Evolutionary conservation across 2,797 vertebrate species (phyloP), one percentile per base, ranked within the genome.

Genomic region (Phrynocephalus vlangalii): DNA sequence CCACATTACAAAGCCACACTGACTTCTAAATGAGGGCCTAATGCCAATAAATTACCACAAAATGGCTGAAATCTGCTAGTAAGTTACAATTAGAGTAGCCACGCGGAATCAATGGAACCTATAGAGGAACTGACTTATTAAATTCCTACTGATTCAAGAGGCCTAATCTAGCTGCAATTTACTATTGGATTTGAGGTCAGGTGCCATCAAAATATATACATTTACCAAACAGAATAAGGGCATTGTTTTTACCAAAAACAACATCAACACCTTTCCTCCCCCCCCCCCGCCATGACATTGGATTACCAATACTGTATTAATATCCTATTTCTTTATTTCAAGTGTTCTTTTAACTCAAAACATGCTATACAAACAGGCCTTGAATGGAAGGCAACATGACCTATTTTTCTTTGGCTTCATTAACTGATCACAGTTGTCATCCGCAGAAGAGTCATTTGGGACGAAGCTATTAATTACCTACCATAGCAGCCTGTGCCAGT

Each of bases 401-500:
- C 28, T 56, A 26, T 13, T 38, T 86, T 80, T 80, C 85, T 38
- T 82, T 68, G 38, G 44, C 38, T 82, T 76, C n/a, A 3, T 52
- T 73, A 20, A n/a, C 33, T 66, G n/a, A 82, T n/a, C n/a, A 28
- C 66, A 38, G 18, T 70, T 82, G 22, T 63, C 56, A 26, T 30
- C 38, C 66, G 30, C 26, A 48, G 28, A 71, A 44, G 70, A 66
- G 38, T 16, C 67, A 56, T 10, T 82, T 1, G 2, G 67, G 52
- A 9, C 15, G 71, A 85, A 56, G 18, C 22, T 50, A 89, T 20
- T 3, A 86, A 33, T 75, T 86, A 82, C 96, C 94, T 79, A 97
- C 97, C 95, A 96, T 96, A 0, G 96, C 95, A 79, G 97, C 95
- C 89, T 95, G 95, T 7, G 91, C 84, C 22, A 96, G 94, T 76